Evolutionary conservation across 2,888 invertebrate species (phyloP), one percentile per base, ranked within the genome.

Genomic region (Rhabditoides inermis): DNA sequence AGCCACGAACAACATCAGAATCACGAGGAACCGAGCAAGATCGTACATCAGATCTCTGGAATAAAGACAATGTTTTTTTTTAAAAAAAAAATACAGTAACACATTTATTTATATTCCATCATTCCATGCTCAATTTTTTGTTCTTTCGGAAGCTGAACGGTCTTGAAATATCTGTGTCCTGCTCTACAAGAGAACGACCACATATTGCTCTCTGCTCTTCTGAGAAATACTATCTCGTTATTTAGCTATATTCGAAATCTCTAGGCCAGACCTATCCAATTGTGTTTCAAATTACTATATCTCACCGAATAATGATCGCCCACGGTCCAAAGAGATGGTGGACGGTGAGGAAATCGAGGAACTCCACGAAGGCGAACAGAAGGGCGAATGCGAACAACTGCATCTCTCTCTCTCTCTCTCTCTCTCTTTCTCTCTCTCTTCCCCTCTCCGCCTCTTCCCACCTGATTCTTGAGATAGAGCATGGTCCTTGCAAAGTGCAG

Each of bases 321-420:
- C 98, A 99, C 0, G 98, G 98, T 44, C 98, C 98, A 77, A 99
- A 99, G 22, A 99, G 83, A 80, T 98, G 91, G 79, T 99, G 98
- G 78, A 99, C 98, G 25, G 94, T 94, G 45, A 99, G 82, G 78
- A 98, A 99, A 81, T 81, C 81, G 25, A 76, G 55, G 73, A 95
- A 89, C 81, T 95, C 92, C 45, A 98, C 91, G 80, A 95, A 98
- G 51, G 92, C 91, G 71, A 94, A 82, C 57, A 99, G 83, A 77
- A 98, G 87, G 52, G 91, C 88, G 75, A 94, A 82, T 0, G 94
- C 95, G 76, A 98, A 90, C 76, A 95, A 84, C 79, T 98, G 94
- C 81, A 99, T 99, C 59, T 68, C 15, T 7, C 15, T 5, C 28
- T 45, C 15, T 45, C 15, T 30, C 45, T 18, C 28, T 45, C 32